A percentile compares a stretch with the other conserved stretches of the same genome.
Conservation (phyloP, 1,140 invertebrate species). For the Nautilus pompilius region DNA sequence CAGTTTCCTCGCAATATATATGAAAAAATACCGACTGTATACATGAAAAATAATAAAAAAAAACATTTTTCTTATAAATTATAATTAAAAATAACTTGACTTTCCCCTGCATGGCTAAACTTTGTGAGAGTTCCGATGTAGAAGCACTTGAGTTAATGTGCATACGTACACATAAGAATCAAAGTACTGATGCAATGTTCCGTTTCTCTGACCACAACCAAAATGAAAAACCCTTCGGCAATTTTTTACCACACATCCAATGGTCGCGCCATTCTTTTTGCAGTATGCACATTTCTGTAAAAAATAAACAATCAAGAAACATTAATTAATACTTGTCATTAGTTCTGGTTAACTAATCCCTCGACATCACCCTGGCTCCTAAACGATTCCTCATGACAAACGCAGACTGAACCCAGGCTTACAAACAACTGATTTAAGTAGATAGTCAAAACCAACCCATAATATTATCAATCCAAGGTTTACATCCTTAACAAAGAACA, state of each 20-base stretch:
- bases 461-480: background rate
- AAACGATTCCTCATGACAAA: background rate
- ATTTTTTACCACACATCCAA: constrained; percentile 61
- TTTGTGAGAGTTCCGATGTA: too few species aligned
- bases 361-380: background rate
- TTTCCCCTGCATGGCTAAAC: background rate
- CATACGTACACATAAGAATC: constrained; percentile 61
- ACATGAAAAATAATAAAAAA: constrained; percentile 18
- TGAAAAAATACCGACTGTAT: too few species aligned
- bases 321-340: background rate
- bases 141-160: background rate
- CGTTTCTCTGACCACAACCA: constrained; percentile 62
- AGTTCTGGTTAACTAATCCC: background rate
- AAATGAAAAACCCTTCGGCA: constrained; percentile 65
- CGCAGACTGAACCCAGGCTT: background rate
- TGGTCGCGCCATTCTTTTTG: constrained; percentile 62
- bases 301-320: constrained; percentile 17
- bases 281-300: constrained; percentile 64
- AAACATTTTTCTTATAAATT: background rate
- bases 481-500: background rate
- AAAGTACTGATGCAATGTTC: constrained; percentile 64
- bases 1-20: too few species aligned
- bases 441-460: background rate
- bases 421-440: too few species aligned
- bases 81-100: background rate